phyloP scores from a whole-genome alignment of 2,113 vertebrate species.

The Ictalurus punctatus region DNA sequence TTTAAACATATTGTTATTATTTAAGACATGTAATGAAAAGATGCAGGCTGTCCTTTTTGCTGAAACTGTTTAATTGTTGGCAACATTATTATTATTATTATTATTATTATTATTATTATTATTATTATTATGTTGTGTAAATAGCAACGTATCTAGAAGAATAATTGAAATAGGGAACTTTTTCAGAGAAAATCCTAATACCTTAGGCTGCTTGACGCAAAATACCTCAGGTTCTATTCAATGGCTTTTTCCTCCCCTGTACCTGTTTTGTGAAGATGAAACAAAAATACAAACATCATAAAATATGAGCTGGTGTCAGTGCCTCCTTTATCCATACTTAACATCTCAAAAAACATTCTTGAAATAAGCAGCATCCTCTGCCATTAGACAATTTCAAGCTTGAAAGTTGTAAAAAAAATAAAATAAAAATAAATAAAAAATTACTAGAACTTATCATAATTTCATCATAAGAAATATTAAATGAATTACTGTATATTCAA shows the following conservation, averaged over 20 bases:
- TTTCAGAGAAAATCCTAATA: conserved; percentile 79
- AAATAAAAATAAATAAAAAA: neutral
- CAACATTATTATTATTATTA: conserved; percentile 66
- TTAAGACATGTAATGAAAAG: conserved; percentile 76
- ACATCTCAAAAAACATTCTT: neutral
- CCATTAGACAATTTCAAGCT: neutral
- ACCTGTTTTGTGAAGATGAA: conserved; percentile 83
- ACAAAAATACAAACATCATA: conserved; percentile 79
- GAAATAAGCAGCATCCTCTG: neutral
- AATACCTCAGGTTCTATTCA: conserved; percentile 84
- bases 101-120: conserved; percentile 73
- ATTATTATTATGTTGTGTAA: conserved; percentile 71
- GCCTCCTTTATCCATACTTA: neutral
- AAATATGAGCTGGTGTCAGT: conserved; percentile 64
- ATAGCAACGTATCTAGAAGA: conserved; percentile 76
- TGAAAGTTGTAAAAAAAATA: neutral
- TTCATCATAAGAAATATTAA: neutral
- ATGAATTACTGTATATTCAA: neutral
- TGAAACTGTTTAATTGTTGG: conserved; percentile 67
- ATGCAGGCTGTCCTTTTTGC: conserved; percentile 79
- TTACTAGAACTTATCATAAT: neutral
- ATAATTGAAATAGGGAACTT: conserved; percentile 75
- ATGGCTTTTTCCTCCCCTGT: conserved; percentile 81
- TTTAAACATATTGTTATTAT: conserved; percentile 73
- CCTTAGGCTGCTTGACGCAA: conserved; percentile 83